Evolutionary conservation across 2,113 vertebrate genomes (phyloP).

Genomic region (Donacobius atricapilla): DNA sequence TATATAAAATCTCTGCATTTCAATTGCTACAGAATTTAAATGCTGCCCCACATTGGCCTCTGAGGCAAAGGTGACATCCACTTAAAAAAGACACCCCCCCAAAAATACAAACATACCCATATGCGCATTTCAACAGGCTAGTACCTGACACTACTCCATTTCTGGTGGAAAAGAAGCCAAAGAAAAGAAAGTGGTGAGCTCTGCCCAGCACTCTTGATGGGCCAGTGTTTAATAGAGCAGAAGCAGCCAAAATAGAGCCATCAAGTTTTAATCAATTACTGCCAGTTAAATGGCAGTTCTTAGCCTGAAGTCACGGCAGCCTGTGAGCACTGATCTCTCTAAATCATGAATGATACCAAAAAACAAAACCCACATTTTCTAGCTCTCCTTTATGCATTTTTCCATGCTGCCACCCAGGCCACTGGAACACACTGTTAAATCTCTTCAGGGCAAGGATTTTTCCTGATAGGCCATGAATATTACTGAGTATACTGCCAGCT

Average conservation of each 20-base stretch:
- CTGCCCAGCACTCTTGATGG: background rate
- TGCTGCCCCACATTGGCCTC: background rate
- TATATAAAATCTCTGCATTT: background rate
- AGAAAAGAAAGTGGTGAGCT: background rate
- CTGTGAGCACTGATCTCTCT: background rate
- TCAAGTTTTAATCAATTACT: background rate
- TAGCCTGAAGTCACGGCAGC: rapidly evolving
- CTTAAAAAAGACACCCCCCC: background rate
- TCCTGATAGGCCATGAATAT: background rate
- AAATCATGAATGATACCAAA: background rate
- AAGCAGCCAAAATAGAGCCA: background rate
- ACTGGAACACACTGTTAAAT: background rate
- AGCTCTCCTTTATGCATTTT: background rate
- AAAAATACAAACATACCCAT: background rate
- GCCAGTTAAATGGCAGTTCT: background rate
- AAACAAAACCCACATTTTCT: background rate
- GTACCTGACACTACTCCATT: background rate
- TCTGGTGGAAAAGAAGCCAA: background rate
- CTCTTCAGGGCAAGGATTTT: background rate
- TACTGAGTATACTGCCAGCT: background rate
- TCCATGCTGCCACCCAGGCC: background rate
- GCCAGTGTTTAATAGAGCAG: background rate
- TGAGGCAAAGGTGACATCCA: background rate
- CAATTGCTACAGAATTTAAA: background rate
- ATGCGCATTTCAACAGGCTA: background rate